Evolutionary conservation across 2,888 invertebrate species (phyloP).

Genomic region (Clivina fossor): DNA sequence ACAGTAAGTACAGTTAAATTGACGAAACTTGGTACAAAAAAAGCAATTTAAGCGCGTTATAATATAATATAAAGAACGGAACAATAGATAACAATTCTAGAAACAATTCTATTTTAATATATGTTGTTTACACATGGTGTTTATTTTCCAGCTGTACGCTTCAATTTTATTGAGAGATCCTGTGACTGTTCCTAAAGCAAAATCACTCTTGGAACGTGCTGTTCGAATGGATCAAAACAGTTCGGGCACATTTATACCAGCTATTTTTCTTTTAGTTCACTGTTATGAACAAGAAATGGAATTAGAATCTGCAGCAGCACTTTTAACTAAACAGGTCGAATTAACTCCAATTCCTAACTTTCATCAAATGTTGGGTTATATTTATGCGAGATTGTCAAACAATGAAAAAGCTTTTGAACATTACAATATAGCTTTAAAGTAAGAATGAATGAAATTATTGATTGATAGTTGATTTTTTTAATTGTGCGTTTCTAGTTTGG

Average conservation of each 20-base stretch:
- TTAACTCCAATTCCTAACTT: constrained; percentile 63
- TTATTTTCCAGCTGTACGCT: constrained; percentile 68
- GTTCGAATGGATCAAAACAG: constrained; percentile 64
- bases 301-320: constrained; percentile 66
- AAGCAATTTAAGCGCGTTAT: no score
- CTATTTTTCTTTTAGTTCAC: constrained; percentile 71
- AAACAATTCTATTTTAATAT: constrained; percentile 7
- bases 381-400: constrained; percentile 62
- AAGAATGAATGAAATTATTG: constrained; percentile 40
- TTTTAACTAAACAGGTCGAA: constrained; percentile 67
- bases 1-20: no score
- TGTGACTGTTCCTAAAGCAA: constrained; percentile 61
- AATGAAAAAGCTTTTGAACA: constrained; percentile 70
- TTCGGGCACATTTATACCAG: constrained; percentile 62
- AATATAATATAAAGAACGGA: no score
- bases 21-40: no score
- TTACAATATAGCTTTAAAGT: constrained; percentile 67
- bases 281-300: constrained; percentile 68
- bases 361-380: constrained; percentile 68
- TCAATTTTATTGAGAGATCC: constrained; percentile 72
- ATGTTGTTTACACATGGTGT: no score
- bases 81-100: no score
- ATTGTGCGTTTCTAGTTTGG: constrained; percentile 60
- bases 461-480: constrained; percentile 13
- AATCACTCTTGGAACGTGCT: constrained; percentile 71